A percentile compares a stretch with the other conserved stretches of the same genome.
Evolutionary conservation across 2,888 invertebrate species (phyloP).

Genomic region (Cheilosia impressa): DNA sequence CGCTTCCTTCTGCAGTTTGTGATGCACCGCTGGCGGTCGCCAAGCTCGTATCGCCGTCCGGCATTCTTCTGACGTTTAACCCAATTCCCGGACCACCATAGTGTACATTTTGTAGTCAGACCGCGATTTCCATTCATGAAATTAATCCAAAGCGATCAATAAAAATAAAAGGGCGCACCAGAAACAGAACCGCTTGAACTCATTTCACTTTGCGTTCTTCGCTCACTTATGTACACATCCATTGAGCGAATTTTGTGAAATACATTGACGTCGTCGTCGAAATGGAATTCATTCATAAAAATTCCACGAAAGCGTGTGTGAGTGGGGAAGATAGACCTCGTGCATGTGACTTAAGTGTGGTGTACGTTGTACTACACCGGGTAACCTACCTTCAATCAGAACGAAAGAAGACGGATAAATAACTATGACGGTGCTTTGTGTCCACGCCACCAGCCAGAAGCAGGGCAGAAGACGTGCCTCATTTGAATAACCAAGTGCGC

Average conservation of each 20-base stretch:
- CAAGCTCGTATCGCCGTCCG: not conserved
- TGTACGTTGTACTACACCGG: constrained; percentile 17
- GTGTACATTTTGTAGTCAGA: constrained; percentile 38
- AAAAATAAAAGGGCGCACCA: constrained; percentile 28
- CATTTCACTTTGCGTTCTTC: constrained; percentile 47
- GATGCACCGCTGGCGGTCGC: not conserved
- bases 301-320: constrained; percentile 36
- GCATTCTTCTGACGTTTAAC: constrained; percentile 37
- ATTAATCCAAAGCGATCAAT: constrained; percentile 10
- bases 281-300: constrained; percentile 62
- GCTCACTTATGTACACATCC: constrained; percentile 23
- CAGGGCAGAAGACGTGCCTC: constrained; percentile 14
- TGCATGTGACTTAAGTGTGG: constrained; percentile 18
- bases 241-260: constrained; percentile 51
- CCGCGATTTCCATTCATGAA: constrained; percentile 71
- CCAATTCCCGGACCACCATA: constrained; percentile 46
- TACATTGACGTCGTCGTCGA: constrained; percentile 6
- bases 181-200: constrained; percentile 60
- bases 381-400: constrained; percentile 37
- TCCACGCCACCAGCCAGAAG: not conserved
- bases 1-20: constrained; percentile 56
- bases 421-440: constrained; percentile 30
- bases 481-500: constrained; percentile 71
- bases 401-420: constrained; percentile 37
- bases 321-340: constrained; percentile 13